Conservation (phyloP, 2,888 invertebrate species). For the Drosophila kokeensis region DNA sequence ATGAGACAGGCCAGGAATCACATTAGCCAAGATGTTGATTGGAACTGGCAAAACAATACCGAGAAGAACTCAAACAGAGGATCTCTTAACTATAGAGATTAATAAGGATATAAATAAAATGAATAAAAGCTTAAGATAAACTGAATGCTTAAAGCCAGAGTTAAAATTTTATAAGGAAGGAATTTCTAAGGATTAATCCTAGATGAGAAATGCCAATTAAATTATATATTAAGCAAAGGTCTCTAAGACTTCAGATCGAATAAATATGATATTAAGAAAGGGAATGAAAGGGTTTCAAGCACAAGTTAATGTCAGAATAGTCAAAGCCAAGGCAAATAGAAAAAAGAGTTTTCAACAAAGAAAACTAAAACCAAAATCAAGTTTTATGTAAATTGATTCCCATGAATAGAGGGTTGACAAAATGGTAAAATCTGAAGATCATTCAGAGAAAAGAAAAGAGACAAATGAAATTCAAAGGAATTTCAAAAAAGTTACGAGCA, state of each 20-base stretch:
- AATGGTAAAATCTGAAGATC: not conserved
- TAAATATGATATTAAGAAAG: not conserved
- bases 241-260: not conserved
- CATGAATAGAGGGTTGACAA: not conserved
- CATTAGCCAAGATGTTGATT: conserved; percentile 22
- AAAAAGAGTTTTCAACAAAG: not conserved
- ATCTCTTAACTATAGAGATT: not conserved
- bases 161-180: not conserved
- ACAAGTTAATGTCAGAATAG: not conserved
- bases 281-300: not conserved
- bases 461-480: not conserved
- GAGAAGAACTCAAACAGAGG: not conserved
- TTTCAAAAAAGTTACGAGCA: not conserved
- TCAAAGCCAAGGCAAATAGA: not conserved
- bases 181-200: not conserved
- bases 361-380: not conserved
- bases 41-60: conserved; percentile 16
- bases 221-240: not conserved
- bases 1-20: conserved; percentile 37
- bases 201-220: not conserved
- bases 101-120: not conserved
- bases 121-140: not conserved
- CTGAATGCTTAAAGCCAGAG: not conserved
- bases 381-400: not conserved
- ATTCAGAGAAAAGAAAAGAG: no score